Percentiles rank a stretch among this genome's conserved stretches.
These are phyloP conservation scores for Colletes collaris DNA, from an alignment of 2,888 invertebrate species.

Conservation along the genomic window DNA sequence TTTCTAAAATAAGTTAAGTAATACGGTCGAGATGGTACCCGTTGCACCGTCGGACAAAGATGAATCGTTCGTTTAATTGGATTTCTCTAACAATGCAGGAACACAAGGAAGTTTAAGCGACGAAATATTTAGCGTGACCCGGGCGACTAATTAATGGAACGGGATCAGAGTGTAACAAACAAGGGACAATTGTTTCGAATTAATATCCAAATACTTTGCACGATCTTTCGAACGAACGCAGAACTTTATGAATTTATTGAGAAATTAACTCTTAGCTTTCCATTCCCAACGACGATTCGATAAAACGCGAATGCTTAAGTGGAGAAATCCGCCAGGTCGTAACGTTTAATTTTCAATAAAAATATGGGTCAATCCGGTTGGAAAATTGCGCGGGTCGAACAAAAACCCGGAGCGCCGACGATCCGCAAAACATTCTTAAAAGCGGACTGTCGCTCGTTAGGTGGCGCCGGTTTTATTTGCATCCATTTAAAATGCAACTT, in stretches of 20 bases:
- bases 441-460: conserved; percentile 35
- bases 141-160: conserved; percentile 47
- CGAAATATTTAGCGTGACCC: conserved; percentile 40
- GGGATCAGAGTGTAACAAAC: conserved; percentile 37
- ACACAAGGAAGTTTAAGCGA: conserved; percentile 29
- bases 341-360: too few species aligned
- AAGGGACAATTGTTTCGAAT: conserved; percentile 18
- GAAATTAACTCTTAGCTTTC: neutral
- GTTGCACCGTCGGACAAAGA: conserved; percentile 41
- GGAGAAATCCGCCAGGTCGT: too few species aligned
- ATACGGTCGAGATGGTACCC: conserved; percentile 1
- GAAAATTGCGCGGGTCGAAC: too few species aligned
- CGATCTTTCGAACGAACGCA: too few species aligned
- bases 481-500: conserved; percentile 49
- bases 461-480: conserved; percentile 42
- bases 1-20: conserved; percentile 42
- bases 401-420: neutral
- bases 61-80: conserved; percentile 53
- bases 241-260: neutral
- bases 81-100: conserved; percentile 28
- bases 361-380: too few species aligned
- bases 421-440: conserved; percentile 28
- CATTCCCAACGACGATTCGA: neutral
- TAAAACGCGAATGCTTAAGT: too few species aligned
- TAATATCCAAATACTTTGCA: conserved; percentile 3